A percentile compares a stretch with the other conserved stretches of the same genome.
Conservation (phyloP, 1,140 invertebrate species). For the Potamilus streckersoni region DNA sequence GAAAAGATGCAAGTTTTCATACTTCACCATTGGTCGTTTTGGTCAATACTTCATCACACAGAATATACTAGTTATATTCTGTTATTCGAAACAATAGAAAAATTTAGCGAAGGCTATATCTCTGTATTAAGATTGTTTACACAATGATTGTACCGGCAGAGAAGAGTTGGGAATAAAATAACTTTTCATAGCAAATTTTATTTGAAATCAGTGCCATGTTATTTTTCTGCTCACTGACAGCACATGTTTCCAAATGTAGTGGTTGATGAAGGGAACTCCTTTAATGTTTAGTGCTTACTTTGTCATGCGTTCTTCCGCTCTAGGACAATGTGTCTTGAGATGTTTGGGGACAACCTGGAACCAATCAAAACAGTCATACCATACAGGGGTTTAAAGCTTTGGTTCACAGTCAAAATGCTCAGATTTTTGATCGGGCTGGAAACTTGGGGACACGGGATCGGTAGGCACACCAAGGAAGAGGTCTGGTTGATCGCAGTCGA, state of each 20-base stretch:
- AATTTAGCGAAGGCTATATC: no score
- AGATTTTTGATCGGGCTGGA: slow-evolving; percentile 38
- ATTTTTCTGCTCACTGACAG: neutral
- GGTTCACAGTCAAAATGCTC: slow-evolving; percentile 38
- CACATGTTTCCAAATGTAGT: neutral
- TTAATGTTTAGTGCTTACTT: neutral
- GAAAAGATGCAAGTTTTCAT: no score
- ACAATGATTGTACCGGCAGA: slow-evolving; percentile 1
- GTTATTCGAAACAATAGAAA: no score
- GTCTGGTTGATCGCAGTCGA: slow-evolving; percentile 50
- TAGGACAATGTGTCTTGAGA: slow-evolving; percentile 62
- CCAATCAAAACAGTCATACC: slow-evolving; percentile 45
- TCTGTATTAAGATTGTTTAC: no score
- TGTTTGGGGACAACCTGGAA: slow-evolving; percentile 48
- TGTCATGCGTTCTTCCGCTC: neutral
- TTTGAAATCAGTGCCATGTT: neutral
- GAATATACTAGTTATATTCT: no score
- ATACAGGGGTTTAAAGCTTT: slow-evolving; percentile 46
- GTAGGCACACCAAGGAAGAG: slow-evolving; percentile 50
- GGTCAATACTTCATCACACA: no score
- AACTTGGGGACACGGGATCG: slow-evolving; percentile 60
- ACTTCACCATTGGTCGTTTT: no score
- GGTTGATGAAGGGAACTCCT: neutral
- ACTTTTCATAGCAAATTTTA: neutral
- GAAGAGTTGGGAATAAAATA: neutral